Evolutionary conservation across 2,797 vertebrate species (phyloP).

Genomic region (Helarctos malayanus): DNA sequence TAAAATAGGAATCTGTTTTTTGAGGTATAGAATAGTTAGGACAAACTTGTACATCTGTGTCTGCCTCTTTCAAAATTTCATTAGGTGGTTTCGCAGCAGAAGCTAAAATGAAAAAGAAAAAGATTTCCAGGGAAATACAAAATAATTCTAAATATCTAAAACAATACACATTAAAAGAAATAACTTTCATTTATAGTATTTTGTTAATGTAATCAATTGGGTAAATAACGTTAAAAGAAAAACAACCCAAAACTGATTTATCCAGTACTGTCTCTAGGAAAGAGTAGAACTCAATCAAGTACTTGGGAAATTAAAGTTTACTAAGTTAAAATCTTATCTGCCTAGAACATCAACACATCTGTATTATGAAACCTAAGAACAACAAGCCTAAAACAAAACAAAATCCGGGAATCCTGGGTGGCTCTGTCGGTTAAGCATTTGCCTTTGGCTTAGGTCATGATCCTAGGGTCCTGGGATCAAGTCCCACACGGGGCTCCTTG

Average conservation of each 20-base stretch:
- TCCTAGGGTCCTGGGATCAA: neutral
- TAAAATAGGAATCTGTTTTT: constrained; percentile 98
- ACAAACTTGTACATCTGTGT: constrained; percentile 96
- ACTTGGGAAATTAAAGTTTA: constrained; percentile 41
- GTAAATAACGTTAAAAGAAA: neutral
- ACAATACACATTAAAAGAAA: constrained; percentile 39
- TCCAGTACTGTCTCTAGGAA: neutral
- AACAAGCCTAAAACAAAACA: neutral
- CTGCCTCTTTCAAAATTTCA: constrained; percentile 95
- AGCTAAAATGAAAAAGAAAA: constrained; percentile 79
- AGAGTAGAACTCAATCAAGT: neutral
- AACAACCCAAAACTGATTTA: neutral
- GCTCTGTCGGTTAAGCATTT: neutral
- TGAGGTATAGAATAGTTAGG: constrained; percentile 96
- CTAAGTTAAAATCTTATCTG: constrained; percentile 56
- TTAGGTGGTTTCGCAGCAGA: constrained; percentile 86
- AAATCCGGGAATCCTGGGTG: neutral
- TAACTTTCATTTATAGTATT: constrained; percentile 28
- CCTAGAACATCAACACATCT: neutral
- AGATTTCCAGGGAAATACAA: constrained; percentile 59
- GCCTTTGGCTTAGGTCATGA: neutral
- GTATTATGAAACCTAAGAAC: neutral
- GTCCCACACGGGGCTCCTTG: neutral
- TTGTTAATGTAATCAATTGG: constrained; percentile 40
- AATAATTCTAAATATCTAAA: constrained; percentile 58